These are phyloP conservation scores for Drosophila nikananu DNA, from an alignment of 1,140 invertebrate genomes.

Conservation along the genomic window DNA sequence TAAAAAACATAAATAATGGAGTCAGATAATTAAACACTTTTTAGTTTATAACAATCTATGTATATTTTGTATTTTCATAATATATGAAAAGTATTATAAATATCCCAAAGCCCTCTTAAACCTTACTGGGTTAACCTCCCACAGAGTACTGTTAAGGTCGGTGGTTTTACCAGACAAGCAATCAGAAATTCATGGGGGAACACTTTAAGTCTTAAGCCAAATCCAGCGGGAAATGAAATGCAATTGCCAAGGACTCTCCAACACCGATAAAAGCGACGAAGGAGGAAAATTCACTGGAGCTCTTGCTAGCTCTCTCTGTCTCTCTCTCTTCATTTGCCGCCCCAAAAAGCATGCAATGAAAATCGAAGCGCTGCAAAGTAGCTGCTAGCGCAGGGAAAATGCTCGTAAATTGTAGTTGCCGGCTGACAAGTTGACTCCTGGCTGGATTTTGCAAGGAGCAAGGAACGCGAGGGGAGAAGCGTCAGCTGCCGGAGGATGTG, in stretches of 20 bases:
- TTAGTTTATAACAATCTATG: no score
- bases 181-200: constrained; percentile 25
- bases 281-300: constrained; percentile 14
- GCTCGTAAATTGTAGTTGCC: constrained; percentile 47
- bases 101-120: neutral
- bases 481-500: constrained; percentile 20
- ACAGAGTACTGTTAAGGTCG: neutral
- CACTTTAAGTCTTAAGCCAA: constrained; percentile 35
- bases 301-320: neutral
- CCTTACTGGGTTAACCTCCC: neutral
- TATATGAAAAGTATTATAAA: neutral
- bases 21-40: no score
- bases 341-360: constrained; percentile 60
- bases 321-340: constrained; percentile 30
- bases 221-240: constrained; percentile 40
- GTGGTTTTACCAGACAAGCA: constrained; percentile 3
- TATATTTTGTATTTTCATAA: no score
- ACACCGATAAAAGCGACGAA: constrained; percentile 7
- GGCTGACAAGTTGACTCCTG: constrained; percentile 64
- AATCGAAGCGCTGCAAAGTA: constrained; percentile 29
- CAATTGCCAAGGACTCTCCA: constrained; percentile 38
- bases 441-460: constrained; percentile 15
- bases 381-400: constrained; percentile 25
- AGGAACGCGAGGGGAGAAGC: neutral
- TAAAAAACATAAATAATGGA: no score